Evolutionary conservation across 2,113 vertebrate genomes (phyloP).

Genomic region (Ramphastos sulfuratus): DNA sequence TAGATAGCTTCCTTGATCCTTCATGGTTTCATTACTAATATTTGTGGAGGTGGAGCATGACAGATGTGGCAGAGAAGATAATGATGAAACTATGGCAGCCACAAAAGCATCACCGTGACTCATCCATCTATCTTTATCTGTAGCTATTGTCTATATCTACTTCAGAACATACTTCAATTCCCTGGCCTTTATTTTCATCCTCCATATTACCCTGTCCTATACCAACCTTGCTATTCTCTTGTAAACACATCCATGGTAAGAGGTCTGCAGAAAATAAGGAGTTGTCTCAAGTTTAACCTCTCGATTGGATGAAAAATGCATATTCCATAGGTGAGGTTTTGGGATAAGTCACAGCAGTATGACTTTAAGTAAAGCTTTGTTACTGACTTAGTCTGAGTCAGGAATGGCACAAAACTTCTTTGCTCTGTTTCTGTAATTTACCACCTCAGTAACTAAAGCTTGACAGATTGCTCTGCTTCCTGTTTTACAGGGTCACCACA

Average conservation of each 20-base stretch:
- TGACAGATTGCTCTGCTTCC: slow-evolving; percentile 4
- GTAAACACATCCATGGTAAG: neutral
- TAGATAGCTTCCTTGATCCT: neutral
- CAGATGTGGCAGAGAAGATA: neutral
- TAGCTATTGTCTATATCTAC: neutral
- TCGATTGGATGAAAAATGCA: neutral
- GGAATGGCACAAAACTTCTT: neutral
- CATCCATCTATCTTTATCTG: neutral
- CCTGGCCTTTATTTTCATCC: neutral
- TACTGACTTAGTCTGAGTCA: neutral
- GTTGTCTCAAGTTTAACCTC: neutral
- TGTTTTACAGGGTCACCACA: neutral
- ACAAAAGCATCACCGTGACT: neutral
- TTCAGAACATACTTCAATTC: neutral
- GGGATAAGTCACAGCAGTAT: neutral
- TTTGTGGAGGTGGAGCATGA: neutral
- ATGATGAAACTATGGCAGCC: neutral
- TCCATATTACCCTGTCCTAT: neutral
- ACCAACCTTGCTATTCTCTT: neutral
- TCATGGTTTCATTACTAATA: neutral
- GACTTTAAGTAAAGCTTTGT: neutral
- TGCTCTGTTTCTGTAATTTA: neutral
- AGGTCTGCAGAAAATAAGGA: neutral
- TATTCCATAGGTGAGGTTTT: neutral
- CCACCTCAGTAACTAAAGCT: neutral